Percentiles rank a stretch among this genome's conserved stretches.
Evolutionary conservation across 2,888 invertebrate species (phyloP).

Genomic region (Netelia virgata): DNA sequence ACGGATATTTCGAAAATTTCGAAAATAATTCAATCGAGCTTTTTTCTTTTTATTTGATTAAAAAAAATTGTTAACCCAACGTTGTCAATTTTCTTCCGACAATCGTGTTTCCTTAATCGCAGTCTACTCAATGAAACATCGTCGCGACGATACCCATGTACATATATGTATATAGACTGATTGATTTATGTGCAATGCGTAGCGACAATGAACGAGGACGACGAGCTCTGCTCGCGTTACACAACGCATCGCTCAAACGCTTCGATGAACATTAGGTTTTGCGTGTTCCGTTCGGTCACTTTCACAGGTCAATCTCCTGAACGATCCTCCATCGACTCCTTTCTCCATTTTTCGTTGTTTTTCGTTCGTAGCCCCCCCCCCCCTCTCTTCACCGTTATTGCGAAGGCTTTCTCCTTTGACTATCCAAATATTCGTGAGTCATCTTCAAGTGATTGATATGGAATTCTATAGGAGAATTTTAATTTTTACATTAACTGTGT

Average conservation of each 20-base stretch:
- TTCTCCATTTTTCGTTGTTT: conserved; percentile 37
- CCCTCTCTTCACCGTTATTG: conserved; percentile 33
- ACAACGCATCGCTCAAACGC: conserved; percentile 37
- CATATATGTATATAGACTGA: conserved; percentile 1
- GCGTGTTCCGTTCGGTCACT: neutral
- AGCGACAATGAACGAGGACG: conserved; percentile 3
- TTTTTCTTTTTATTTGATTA: too few species aligned
- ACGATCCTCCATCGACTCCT: neutral
- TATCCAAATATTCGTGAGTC: neutral
- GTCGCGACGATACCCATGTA: neutral
- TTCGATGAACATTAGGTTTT: conserved; percentile 3
- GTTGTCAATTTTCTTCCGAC: too few species aligned
- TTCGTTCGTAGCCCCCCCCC: conserved; percentile 42
- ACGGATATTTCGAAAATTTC: too few species aligned
- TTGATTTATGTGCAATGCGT: conserved; percentile 30
- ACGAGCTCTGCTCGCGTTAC: conserved; percentile 20
- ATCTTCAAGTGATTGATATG: too few species aligned
- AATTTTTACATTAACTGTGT: too few species aligned
- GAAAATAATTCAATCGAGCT: too few species aligned
- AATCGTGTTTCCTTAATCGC: neutral
- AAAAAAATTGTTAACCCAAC: too few species aligned
- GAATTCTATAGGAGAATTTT: too few species aligned
- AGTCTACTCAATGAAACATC: neutral
- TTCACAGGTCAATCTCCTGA: conserved; percentile 20
- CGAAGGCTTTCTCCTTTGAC: conserved; percentile 1